A percentile compares a stretch with the other conserved stretches of the same genome.
Evolutionary conservation across 1,140 invertebrate species (phyloP).

Genomic region (Caenorhabditis brenneri): DNA sequence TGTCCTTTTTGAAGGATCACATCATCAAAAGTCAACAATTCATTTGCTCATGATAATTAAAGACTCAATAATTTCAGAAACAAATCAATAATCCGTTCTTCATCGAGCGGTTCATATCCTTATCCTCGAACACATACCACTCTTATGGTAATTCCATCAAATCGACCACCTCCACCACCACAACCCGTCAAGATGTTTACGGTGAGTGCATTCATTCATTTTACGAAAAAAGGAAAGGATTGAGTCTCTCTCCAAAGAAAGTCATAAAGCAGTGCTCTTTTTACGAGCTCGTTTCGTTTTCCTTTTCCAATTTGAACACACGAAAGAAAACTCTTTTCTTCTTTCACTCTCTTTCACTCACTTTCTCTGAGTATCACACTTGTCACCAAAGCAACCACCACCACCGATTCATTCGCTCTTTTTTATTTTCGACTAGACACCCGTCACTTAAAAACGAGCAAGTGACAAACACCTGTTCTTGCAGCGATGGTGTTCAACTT

Average conservation of each 20-base stretch:
- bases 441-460: neutral
- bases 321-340: neutral
- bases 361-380: neutral
- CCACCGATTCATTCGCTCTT: too few relatives aligned
- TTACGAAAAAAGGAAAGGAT: neutral
- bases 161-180: constrained; percentile 41
- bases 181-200: constrained; percentile 30
- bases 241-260: neutral
- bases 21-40: too few relatives aligned
- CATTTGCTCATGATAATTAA: too few relatives aligned
- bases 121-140: constrained; percentile 56
- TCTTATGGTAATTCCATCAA: constrained; percentile 55
- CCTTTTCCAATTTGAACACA: constrained; percentile 8
- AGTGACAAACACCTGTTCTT: constrained; percentile 23
- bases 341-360: neutral
- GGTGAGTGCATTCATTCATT: constrained; percentile 18
- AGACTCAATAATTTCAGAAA: constrained; percentile 18
- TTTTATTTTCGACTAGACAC: neutral
- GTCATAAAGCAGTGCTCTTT: constrained; percentile 32
- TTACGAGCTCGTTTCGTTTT: constrained; percentile 39
- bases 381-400: constrained; percentile 23
- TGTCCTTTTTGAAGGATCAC: too few relatives aligned
- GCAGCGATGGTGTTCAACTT: constrained; percentile 23
- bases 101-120: constrained; percentile 49
- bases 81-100: constrained; percentile 45